Conservation (phyloP, 2,888 invertebrate species). For the Halictus quadricinctus region DNA sequence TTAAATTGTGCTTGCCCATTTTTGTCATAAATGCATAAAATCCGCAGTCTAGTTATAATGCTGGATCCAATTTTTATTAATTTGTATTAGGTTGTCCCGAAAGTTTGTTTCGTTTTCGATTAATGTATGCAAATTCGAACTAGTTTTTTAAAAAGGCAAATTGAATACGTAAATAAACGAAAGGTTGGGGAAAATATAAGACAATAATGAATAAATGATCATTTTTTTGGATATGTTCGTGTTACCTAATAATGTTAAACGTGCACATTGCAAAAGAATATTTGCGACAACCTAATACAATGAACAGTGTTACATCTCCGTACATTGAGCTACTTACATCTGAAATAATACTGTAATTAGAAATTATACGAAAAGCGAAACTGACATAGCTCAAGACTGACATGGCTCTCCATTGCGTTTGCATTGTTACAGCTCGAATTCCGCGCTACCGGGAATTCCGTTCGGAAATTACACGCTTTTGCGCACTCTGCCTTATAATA, state of each 20-base stretch:
- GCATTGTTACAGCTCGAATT: conserved; percentile 3
- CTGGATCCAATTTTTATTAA: neutral
- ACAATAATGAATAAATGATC: neutral
- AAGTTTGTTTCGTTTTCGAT: neutral
- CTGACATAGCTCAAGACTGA: neutral
- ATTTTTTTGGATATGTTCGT: neutral
- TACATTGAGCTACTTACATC: neutral
- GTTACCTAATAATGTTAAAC: neutral
- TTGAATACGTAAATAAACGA: neutral
- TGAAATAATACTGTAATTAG: neutral
- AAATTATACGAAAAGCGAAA: neutral
- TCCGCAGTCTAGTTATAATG: neutral
- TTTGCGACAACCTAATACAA: neutral
- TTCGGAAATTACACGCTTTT: conserved; percentile 28
- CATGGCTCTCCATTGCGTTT: neutral
- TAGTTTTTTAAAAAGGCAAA: neutral
- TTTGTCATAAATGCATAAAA: too few species aligned
- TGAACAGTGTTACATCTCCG: neutral
- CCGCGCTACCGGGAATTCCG: conserved; percentile 37
- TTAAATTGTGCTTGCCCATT: too few species aligned
- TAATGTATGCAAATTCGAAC: neutral
- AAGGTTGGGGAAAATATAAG: too few species aligned
- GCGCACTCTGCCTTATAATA: conserved; percentile 38
- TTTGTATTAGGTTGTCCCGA: neutral
- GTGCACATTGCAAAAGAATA: neutral